Percentiles rank a stretch among this genome's conserved stretches.
Evolutionary conservation across 2,113 vertebrate genomes (phyloP).

Genomic region (Periophthalmus modestus): DNA sequence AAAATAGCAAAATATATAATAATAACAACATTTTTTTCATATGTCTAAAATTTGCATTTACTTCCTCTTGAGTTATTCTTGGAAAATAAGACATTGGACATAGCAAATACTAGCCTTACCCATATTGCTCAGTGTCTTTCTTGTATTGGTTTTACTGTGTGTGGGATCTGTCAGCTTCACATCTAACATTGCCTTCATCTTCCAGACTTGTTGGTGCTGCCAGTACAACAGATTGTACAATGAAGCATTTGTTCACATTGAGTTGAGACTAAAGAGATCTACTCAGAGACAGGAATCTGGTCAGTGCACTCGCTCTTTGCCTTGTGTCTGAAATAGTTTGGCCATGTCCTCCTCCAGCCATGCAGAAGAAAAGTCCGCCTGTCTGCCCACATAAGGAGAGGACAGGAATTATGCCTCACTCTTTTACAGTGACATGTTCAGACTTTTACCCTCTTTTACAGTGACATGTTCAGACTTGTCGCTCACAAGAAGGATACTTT

Average conservation of each 20-base stretch:
- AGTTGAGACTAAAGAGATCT: constrained; percentile 26
- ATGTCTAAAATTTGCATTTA: too few relatives aligned
- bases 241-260: constrained; percentile 55
- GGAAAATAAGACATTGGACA: too few relatives aligned
- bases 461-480: neutral
- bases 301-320: constrained; percentile 49
- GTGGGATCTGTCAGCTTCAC: constrained; percentile 41
- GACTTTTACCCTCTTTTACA: neutral
- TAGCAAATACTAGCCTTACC: neutral
- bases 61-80: too few relatives aligned
- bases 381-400: neutral
- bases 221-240: constrained; percentile 49
- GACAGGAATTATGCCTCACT: neutral
- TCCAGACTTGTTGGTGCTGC: constrained; percentile 41
- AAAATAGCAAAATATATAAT: too few relatives aligned
- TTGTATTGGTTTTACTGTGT: constrained; percentile 22
- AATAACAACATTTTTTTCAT: too few relatives aligned
- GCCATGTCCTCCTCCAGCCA: constrained; percentile 22
- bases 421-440: neutral
- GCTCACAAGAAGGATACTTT: neutral
- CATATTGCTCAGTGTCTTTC: neutral
- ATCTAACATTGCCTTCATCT: constrained; percentile 30
- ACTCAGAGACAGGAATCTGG: constrained; percentile 53
- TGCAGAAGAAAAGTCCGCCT: constrained; percentile 34
- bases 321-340: constrained; percentile 18